phyloP scores from a whole-genome alignment of 2,113 vertebrate species.

The Sprattus sprattus region DNA sequence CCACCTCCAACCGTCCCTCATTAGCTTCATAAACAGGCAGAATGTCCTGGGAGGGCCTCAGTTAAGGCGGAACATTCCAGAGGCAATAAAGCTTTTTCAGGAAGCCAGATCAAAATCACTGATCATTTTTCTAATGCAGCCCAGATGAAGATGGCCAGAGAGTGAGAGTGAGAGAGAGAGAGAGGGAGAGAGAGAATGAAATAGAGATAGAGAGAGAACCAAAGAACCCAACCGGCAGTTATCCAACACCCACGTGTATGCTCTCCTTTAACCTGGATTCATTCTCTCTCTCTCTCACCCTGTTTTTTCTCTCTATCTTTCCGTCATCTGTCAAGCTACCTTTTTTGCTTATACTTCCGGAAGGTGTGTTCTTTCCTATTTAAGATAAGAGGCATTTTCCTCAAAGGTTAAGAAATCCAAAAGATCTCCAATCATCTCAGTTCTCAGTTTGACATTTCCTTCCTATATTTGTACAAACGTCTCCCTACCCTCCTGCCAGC shows the following conservation, averaged over 20 bases:
- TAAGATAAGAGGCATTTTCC: no score
- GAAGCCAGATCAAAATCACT: background rate
- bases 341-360: background rate
- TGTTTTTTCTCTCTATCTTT: constrained; percentile 26
- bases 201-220: background rate
- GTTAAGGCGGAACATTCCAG: background rate
- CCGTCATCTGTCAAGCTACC: background rate
- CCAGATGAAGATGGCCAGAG: background rate
- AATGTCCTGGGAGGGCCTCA: background rate
- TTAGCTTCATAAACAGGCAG: background rate
- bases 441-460: no score
- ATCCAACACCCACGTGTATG: no score
- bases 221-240: background rate
- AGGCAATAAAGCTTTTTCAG: background rate
- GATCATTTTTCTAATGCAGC: background rate
- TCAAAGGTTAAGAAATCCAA: no score
- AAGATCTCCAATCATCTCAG: no score
- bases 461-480: no score
- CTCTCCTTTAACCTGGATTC: background rate
- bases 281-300: constrained; percentile 27
- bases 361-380: no score
- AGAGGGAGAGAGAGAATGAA: background rate
- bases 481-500: background rate
- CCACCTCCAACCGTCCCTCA: background rate
- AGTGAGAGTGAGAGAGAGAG: constrained; percentile 24